phyloP scores from a whole-genome alignment of 2,113 vertebrate species.

The Silurus glanis region DNA sequence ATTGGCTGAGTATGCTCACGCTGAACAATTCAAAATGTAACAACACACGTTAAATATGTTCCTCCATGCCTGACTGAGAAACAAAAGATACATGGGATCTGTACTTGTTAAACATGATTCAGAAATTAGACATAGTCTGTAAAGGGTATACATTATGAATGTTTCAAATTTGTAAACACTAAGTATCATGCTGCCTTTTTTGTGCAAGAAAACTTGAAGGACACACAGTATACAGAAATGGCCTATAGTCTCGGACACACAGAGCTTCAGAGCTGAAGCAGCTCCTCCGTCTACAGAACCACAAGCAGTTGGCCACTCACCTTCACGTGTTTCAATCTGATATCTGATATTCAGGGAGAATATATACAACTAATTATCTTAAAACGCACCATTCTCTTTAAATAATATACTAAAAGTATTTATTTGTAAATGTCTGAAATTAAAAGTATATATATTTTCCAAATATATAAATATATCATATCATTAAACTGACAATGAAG shows the following conservation, averaged over 20 bases:
- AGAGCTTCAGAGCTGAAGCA: constrained; percentile 20
- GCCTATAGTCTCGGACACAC: constrained; percentile 13
- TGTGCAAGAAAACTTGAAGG: constrained; percentile 72
- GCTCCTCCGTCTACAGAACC: constrained; percentile 19
- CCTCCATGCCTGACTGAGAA: constrained; percentile 47
- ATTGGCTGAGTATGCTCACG: constrained; percentile 50
- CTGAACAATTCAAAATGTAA: constrained; percentile 54
- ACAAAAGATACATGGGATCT: constrained; percentile 32
- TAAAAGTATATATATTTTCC: constrained; percentile 77
- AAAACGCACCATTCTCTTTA: constrained; percentile 69
- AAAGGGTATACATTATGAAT: constrained; percentile 66
- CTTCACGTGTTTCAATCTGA: constrained; percentile 49
- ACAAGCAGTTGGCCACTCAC: constrained; percentile 20
- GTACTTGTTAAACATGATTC: constrained; percentile 37
- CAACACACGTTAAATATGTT: constrained; percentile 53
- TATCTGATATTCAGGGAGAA: constrained; percentile 71
- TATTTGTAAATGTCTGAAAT: constrained; percentile 80
- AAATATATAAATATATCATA: constrained; percentile 88
- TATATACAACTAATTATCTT: constrained; percentile 76
- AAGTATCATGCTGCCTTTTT: constrained; percentile 76
- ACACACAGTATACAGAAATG: constrained; percentile 62
- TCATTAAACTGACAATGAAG: constrained; percentile 76
- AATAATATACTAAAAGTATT: constrained; percentile 79
- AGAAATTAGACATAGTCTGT: constrained; percentile 50
- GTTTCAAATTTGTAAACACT: constrained; percentile 77